Conservation (phyloP, 23 tunicate genomes). For the Trididemnum miniatum region DNA sequence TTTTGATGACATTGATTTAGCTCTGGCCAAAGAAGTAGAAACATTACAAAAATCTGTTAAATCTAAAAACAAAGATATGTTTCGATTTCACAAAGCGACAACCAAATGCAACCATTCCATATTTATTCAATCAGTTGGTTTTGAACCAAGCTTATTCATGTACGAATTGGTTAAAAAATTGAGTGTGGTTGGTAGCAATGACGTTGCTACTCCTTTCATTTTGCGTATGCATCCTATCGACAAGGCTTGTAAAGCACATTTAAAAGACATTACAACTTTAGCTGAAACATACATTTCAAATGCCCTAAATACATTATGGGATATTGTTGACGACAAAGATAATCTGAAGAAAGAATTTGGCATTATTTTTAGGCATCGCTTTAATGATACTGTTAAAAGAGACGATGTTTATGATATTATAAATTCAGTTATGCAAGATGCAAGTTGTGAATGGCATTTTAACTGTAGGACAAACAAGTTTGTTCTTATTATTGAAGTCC, state of each 20-base stretch:
- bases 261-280: constrained; percentile 31
- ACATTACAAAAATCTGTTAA: not conserved
- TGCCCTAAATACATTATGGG: constrained; percentile 31
- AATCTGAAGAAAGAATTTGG: constrained; percentile 40
- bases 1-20: constrained; percentile 49
- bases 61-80: not conserved
- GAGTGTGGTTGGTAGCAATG: not conserved
- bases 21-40: constrained; percentile 39
- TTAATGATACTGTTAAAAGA: constrained; percentile 49
- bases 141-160: constrained; percentile 55
- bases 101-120: constrained; percentile 76
- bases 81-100: constrained; percentile 50
- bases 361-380: constrained; percentile 60
- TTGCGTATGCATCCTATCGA: constrained; percentile 80
- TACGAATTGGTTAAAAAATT: constrained; percentile 35
- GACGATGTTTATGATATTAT: constrained; percentile 39
- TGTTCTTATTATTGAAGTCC: constrained; percentile 53
- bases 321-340: not conserved
- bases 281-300: constrained; percentile 39
- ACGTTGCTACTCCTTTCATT: constrained; percentile 39
- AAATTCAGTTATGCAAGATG: constrained; percentile 20
- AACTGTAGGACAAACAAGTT: constrained; percentile 61
- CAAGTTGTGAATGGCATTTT: constrained; percentile 42
- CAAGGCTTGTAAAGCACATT: constrained; percentile 47
- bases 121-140: constrained; percentile 40